Percentiles rank a stretch among this genome's conserved stretches.
phyloP scores from a whole-genome alignment of 2,113 vertebrate genomes.

The Rhinopomastus cyanomelas region DNA sequence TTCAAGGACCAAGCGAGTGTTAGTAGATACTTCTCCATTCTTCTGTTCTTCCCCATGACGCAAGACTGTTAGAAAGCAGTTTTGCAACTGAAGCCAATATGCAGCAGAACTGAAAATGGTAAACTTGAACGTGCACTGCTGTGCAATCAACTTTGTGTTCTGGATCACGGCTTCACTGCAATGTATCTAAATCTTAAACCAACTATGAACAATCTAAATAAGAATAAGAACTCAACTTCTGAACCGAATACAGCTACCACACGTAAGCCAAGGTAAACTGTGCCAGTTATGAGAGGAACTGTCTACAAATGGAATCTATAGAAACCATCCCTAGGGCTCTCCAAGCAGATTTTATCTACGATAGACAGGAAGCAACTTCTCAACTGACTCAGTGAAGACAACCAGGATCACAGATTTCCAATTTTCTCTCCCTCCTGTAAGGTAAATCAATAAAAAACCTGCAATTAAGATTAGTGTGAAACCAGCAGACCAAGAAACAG shows the following conservation, averaged over 20 bases:
- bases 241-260: not conserved
- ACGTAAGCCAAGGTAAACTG: not conserved
- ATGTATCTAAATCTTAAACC: not conserved
- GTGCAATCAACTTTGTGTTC: not conserved
- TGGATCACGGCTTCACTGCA: not conserved
- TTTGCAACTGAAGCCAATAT: not conserved
- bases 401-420: not conserved
- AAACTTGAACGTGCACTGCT: not conserved
- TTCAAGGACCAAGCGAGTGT: slow-evolving; percentile 38
- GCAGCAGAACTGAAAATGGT: not conserved
- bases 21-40: not conserved
- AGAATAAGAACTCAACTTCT: not conserved
- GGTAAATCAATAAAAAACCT: not conserved
- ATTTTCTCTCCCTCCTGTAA: not conserved
- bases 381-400: not conserved
- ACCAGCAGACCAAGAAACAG: not conserved
- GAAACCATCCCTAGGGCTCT: not conserved
- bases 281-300: not conserved
- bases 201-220: not conserved
- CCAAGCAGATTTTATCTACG: not conserved
- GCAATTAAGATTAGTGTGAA: not conserved
- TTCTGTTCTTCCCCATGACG: not conserved
- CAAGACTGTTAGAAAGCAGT: not conserved
- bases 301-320: not conserved
- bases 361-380: not conserved